Conservation (phyloP, 1,140 invertebrate genomes). For the Euschistus heros region DNA sequence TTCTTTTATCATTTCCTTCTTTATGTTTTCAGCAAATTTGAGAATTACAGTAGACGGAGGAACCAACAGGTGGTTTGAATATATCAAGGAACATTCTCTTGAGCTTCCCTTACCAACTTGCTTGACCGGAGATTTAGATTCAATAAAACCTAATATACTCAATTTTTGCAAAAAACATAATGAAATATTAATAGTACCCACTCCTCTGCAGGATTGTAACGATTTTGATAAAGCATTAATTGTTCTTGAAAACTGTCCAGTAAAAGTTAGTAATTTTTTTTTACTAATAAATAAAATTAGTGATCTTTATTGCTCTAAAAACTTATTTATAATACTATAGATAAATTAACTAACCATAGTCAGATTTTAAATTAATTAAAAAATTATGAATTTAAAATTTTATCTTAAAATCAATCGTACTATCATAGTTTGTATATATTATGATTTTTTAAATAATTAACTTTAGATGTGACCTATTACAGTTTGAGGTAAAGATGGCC, state of each 20-base stretch:
- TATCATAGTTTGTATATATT: no score
- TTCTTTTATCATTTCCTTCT: no score
- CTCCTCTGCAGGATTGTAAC: slow-evolving; percentile 59
- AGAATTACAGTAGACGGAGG: slow-evolving; percentile 64
- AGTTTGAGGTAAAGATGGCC: no score
- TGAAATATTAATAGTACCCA: slow-evolving; percentile 45
- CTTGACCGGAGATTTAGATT: slow-evolving; percentile 75
- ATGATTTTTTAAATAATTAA: no score
- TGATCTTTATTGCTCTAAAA: no score
- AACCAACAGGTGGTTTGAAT: slow-evolving; percentile 51
- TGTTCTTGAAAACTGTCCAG: neutral
- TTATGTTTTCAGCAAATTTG: slow-evolving; percentile 42
- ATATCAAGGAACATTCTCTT: slow-evolving; percentile 37
- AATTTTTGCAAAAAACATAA: slow-evolving; percentile 42
- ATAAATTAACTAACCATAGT: no score
- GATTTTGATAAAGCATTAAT: slow-evolving; percentile 65
- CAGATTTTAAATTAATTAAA: no score
- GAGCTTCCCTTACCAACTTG: slow-evolving; percentile 47
- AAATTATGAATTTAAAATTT: no score
- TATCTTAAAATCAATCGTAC: no score
- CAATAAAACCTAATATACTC: slow-evolving; percentile 45
- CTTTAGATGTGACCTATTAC: no score
- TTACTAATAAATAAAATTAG: no score
- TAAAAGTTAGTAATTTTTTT: neutral
- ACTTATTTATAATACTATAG: no score